Percentiles rank a stretch among this genome's conserved stretches.
These are phyloP conservation scores for Halcyon smyrnensis DNA, from an alignment of 2,797 vertebrate species.

Conservation along the genomic window DNA sequence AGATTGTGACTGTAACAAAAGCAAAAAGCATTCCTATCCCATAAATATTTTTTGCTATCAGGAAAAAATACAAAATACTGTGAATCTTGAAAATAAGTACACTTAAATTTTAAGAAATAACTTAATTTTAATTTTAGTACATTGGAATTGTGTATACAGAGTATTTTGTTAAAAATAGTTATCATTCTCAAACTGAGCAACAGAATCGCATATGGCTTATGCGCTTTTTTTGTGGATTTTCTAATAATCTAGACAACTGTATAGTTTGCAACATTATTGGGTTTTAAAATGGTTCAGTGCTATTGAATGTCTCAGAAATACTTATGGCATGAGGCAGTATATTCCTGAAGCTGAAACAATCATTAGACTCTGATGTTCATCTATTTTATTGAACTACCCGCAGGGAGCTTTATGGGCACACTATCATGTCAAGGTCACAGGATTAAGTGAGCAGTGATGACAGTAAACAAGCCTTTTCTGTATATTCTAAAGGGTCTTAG, in stretches of 20 bases:
- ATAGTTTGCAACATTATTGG: not conserved
- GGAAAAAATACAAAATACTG: not conserved
- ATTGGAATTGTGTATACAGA: not conserved
- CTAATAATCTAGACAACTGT: not conserved
- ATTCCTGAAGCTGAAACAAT: constrained; percentile 63
- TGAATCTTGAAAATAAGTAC: not conserved
- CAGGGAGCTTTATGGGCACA: constrained; percentile 63
- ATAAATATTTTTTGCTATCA: not conserved
- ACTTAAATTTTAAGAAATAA: not conserved
- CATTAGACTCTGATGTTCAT: constrained; percentile 62
- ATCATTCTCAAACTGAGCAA: not conserved
- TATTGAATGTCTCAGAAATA: not conserved
- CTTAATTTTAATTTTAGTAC: not conserved
- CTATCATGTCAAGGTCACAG: constrained; percentile 71
- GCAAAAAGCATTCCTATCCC: not conserved
- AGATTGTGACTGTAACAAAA: not conserved
- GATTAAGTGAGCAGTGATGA: constrained; percentile 77
- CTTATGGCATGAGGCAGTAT: constrained; percentile 1
- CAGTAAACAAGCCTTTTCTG: constrained; percentile 74
- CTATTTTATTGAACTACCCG: constrained; percentile 62
- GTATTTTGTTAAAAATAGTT: not conserved
- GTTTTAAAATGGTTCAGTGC: not conserved
- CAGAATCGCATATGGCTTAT: not conserved
- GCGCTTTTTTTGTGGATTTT: not conserved
- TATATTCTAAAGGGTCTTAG: constrained; percentile 73